Evolutionary conservation across 2,888 invertebrate species (phyloP).

Genomic region (Amphipyra tragopoginis): DNA sequence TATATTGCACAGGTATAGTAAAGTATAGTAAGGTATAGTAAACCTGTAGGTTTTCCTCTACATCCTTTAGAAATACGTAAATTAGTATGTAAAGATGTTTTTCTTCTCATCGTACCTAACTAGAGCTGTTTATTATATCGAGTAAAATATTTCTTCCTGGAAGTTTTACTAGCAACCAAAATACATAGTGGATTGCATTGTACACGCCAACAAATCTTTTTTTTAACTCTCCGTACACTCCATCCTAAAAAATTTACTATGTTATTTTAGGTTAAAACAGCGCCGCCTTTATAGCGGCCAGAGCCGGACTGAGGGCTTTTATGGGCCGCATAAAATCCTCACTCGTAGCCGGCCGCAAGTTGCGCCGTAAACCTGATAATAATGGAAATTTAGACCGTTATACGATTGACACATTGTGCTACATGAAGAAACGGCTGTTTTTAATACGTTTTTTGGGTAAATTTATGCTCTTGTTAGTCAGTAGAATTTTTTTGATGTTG

Average conservation of each 20-base stretch:
- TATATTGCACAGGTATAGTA: too few species aligned
- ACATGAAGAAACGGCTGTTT: constrained; percentile 25
- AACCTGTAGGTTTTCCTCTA: too few species aligned
- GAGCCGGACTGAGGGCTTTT: constrained; percentile 32
- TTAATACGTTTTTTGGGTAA: constrained; percentile 24
- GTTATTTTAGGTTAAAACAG: constrained; percentile 31
- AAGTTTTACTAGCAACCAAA: too few species aligned
- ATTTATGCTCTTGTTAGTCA: constrained; percentile 13
- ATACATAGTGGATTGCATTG: neutral
- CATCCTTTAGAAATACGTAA: too few species aligned
- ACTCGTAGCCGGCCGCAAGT: constrained; percentile 50
- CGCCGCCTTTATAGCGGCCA: constrained; percentile 44
- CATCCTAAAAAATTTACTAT: constrained; percentile 35
- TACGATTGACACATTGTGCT: constrained; percentile 43
- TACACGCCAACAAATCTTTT: neutral
- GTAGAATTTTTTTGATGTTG: neutral
- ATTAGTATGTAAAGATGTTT: too few species aligned
- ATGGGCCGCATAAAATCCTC: constrained; percentile 56
- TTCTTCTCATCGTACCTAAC: too few species aligned
- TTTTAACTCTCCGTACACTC: neutral
- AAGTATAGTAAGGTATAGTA: too few species aligned
- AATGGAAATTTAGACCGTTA: constrained; percentile 43
- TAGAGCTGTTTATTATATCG: too few species aligned
- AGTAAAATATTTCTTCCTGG: too few species aligned
- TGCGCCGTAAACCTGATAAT: constrained; percentile 60